Conservation (phyloP, 2,888 invertebrate genomes). For the Diloba caeruleocephala region DNA sequence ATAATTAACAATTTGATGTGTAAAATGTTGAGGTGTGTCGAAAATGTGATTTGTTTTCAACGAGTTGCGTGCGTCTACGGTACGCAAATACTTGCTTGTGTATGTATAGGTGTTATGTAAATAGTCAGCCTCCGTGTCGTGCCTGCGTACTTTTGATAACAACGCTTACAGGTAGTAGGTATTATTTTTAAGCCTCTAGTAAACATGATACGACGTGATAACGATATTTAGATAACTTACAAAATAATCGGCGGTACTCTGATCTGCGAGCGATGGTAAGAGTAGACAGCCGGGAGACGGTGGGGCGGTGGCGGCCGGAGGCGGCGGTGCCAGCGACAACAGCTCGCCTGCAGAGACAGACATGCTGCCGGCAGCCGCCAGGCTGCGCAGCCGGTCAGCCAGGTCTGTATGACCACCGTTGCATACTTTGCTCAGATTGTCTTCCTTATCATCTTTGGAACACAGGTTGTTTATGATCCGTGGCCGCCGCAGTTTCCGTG, state of each 20-base stretch:
- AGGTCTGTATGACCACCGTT: slow-evolving; percentile 81
- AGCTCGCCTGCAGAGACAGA: slow-evolving; percentile 82
- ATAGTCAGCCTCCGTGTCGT: slow-evolving; percentile 45
- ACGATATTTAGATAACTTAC: slow-evolving; percentile 67
- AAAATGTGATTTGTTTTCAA: slow-evolving; percentile 48
- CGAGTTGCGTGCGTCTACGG: slow-evolving; percentile 47
- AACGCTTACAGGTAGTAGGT: slow-evolving; percentile 21
- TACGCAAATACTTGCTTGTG: slow-evolving; percentile 42
- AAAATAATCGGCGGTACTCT: slow-evolving; percentile 81
- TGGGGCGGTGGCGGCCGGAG: slow-evolving; percentile 83
- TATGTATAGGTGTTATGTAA: slow-evolving; percentile 50
- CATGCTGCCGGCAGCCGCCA: slow-evolving; percentile 84
- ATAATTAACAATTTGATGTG: slow-evolving; percentile 19
- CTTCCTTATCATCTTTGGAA: slow-evolving; percentile 70
- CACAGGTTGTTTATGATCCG: slow-evolving; percentile 85
- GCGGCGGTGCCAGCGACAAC: slow-evolving; percentile 83
- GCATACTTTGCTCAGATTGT: slow-evolving; percentile 60
- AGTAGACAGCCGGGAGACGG: slow-evolving; percentile 84
- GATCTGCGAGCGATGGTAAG: slow-evolving; percentile 82
- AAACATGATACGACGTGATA: slow-evolving; percentile 18
- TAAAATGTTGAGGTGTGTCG: slow-evolving; percentile 19
- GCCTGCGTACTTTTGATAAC: slow-evolving; percentile 45
- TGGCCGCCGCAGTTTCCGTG: slow-evolving; percentile 84
- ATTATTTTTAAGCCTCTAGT: slow-evolving; percentile 23
- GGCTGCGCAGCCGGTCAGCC: slow-evolving; percentile 80